Percentiles rank a stretch among this genome's conserved stretches.
Evolutionary conservation across 2,797 vertebrate genomes (phyloP).

Genomic region (Gallinago solitaria): DNA sequence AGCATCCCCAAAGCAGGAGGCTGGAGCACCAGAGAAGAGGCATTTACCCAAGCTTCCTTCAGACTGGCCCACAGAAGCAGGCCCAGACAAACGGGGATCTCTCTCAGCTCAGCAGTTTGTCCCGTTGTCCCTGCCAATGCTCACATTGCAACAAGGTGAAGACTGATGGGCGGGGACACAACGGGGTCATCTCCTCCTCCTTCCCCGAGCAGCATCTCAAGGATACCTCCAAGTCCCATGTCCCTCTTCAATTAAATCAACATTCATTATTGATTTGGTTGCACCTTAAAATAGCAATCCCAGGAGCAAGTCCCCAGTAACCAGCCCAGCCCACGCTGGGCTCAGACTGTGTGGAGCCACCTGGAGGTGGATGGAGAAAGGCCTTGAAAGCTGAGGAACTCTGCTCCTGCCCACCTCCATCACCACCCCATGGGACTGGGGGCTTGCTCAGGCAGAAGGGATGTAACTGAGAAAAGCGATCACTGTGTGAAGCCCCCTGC

Average conservation of each 20-base stretch:
- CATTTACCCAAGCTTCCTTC: background rate
- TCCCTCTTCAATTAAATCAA: constrained; percentile 39
- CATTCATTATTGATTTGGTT: constrained; percentile 54
- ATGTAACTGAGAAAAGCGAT: background rate
- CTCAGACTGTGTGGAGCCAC: constrained; percentile 15
- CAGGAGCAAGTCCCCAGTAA: constrained; percentile 4
- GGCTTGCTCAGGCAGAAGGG: background rate
- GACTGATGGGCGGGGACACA: background rate
- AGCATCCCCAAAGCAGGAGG: background rate
- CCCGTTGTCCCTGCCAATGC: background rate
- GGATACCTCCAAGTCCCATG: constrained; percentile 26
- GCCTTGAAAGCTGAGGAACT: background rate
- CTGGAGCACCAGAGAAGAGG: background rate
- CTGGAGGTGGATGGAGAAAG: background rate
- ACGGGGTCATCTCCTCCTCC: background rate
- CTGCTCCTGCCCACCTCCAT: background rate
- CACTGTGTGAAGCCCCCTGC: background rate
- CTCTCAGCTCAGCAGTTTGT: background rate
- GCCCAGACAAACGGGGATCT: background rate
- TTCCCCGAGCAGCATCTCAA: constrained; percentile 18
- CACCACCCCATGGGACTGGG: background rate
- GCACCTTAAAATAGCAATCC: constrained; percentile 54
- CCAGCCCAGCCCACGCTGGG: background rate
- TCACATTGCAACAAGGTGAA: background rate
- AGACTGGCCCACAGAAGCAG: background rate